A percentile compares a stretch with the other conserved stretches of the same genome.
Evolutionary conservation across 2,113 vertebrate genomes (phyloP).

Genomic region (Nannobrachium achirus): DNA sequence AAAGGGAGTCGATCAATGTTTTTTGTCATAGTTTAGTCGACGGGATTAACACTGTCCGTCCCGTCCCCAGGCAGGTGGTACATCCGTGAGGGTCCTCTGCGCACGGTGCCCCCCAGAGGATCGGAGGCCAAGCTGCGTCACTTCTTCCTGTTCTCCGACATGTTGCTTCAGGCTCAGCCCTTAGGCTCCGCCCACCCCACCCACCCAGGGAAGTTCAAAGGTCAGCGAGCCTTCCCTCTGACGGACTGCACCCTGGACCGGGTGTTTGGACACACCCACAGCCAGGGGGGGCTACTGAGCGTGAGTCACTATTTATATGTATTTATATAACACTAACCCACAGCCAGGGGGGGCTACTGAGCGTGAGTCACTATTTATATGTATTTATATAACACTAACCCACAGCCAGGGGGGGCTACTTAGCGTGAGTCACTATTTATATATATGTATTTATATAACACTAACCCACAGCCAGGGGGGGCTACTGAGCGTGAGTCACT

Average conservation of each 20-base stretch:
- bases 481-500: no score
- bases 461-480: no score
- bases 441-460: no score
- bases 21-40: no score
- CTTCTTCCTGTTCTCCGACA: slow-evolving; percentile 93
- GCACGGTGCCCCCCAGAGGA: slow-evolving; percentile 74
- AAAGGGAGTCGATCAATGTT: no score
- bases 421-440: no score
- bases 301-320: slow-evolving; percentile 49
- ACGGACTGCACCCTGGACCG: slow-evolving; percentile 84
- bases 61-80: slow-evolving; percentile 69
- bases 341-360: no score
- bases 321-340: no score
- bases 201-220: slow-evolving; percentile 76
- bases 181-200: slow-evolving; percentile 78
- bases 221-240: slow-evolving; percentile 78
- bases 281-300: slow-evolving; percentile 79
- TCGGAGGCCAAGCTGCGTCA: slow-evolving; percentile 81
- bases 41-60: neutral
- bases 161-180: slow-evolving; percentile 85
- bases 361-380: no score
- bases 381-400: no score
- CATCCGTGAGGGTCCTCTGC: slow-evolving; percentile 82
- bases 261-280: slow-evolving; percentile 83
- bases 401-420: no score